Percentiles rank a stretch among this genome's conserved stretches.
These are phyloP conservation scores for Pristionchus japonicus DNA, from an alignment of 2,888 invertebrate genomes.

Conservation along the genomic window DNA sequence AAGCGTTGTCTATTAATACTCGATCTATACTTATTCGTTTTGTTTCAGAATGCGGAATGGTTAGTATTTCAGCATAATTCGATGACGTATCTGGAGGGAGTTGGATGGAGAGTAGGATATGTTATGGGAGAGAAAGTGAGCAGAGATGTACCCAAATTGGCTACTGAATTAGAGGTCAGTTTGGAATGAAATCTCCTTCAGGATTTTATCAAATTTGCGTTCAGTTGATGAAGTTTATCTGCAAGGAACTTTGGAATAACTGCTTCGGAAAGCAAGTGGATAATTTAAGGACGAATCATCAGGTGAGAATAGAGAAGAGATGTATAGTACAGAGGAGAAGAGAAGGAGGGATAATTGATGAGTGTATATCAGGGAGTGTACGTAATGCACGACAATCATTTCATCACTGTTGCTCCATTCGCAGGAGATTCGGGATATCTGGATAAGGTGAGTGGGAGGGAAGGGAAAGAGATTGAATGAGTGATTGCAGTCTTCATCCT, in stretches of 20 bases:
- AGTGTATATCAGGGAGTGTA: conserved; percentile 86
- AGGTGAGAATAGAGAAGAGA: conserved; percentile 72
- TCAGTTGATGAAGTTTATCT: conserved; percentile 93
- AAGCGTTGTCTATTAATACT: not conserved
- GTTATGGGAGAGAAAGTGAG: conserved; percentile 79
- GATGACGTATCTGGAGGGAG: conserved; percentile 77
- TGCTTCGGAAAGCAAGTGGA: conserved; percentile 98
- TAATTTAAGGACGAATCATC: conserved; percentile 94
- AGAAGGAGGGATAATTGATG: conserved; percentile 28
- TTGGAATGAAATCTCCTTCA: no score
- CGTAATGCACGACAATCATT: conserved; percentile 95
- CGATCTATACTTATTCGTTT: not conserved
- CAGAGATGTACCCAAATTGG: conserved; percentile 78
- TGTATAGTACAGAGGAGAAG: no score
- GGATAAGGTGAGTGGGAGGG: conserved; percentile 4
- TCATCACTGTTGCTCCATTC: conserved; percentile 89
- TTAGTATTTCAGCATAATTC: conserved; percentile 64
- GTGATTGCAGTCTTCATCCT: conserved; percentile 72
- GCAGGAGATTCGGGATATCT: conserved; percentile 82
- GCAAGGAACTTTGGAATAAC: conserved; percentile 98
- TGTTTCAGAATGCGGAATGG: not conserved
- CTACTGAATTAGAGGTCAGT: conserved; percentile 88
- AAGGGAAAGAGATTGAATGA: not conserved
- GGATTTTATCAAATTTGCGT: not conserved
- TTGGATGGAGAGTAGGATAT: conserved; percentile 80